A percentile compares a stretch with the other conserved stretches of the same genome.
Evolutionary conservation across 1,140 invertebrate genomes (phyloP).

Genomic region (Leptinotarsa undecemlineata): DNA sequence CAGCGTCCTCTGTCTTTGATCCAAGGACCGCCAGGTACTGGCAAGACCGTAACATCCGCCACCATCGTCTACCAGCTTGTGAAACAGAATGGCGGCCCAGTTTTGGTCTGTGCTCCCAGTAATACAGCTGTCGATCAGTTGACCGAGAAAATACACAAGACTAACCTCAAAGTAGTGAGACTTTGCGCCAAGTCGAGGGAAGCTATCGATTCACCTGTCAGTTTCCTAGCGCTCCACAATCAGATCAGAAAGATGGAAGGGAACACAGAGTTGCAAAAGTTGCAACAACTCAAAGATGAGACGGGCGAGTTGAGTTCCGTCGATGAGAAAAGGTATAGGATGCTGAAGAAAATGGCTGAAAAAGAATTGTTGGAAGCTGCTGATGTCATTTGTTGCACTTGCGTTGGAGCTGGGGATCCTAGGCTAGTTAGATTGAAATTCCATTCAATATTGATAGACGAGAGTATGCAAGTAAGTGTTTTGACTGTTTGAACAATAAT

Average conservation of each 20-base stretch:
- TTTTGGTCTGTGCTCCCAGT: conserved; percentile 97
- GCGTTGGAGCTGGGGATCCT: conserved; percentile 97
- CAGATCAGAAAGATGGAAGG: conserved; percentile 94
- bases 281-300: conserved; percentile 97
- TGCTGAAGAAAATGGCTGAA: conserved; percentile 90
- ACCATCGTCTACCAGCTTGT: conserved; percentile 99
- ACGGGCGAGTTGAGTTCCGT: conserved; percentile 91
- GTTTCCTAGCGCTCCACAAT: conserved; percentile 95
- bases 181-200: conserved; percentile 98
- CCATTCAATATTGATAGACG: conserved; percentile 97
- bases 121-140: conserved; percentile 99
- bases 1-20: conserved; percentile 96
- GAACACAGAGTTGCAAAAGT: conserved; percentile 88
- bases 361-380: conserved; percentile 91
- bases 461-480: conserved; percentile 74
- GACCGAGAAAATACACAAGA: conserved; percentile 98
- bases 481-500: background rate
- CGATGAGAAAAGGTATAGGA: conserved; percentile 93
- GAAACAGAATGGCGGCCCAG: conserved; percentile 90
- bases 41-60: conserved; percentile 99
- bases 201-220: conserved; percentile 96
- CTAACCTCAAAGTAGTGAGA: conserved; percentile 84
- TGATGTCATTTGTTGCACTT: conserved; percentile 99
- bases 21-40: conserved; percentile 93
- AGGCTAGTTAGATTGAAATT: conserved; percentile 90